Conservation (phyloP, 2,797 vertebrate genomes). For the Cyprinella venusta region DNA sequence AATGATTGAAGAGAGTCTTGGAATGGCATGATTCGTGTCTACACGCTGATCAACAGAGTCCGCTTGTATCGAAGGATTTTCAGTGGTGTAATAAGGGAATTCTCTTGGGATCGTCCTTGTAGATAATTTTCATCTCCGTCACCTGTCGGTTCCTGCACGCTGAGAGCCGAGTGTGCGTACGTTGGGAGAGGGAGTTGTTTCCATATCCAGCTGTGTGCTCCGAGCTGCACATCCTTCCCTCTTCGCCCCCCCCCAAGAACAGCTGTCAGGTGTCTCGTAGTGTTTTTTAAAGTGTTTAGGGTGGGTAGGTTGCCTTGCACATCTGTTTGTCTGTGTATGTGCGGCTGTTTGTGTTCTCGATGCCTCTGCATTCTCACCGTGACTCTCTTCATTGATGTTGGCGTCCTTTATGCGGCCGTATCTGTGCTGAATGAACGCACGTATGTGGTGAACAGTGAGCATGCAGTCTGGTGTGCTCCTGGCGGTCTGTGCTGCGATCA, state of each 20-base stretch:
- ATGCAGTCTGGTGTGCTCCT: conserved; percentile 54
- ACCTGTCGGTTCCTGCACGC: conserved; percentile 62
- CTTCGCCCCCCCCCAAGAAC: conserved; percentile 59
- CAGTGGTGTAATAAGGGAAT: conserved; percentile 56
- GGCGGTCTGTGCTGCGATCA: conserved; percentile 60
- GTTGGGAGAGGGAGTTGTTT: conserved; percentile 58
- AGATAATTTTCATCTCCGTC: conserved; percentile 66
- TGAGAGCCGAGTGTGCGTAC: conserved; percentile 43
- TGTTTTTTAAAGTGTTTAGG: conserved; percentile 69
- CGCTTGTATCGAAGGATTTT: conserved; percentile 52
- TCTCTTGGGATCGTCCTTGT: conserved; percentile 56
- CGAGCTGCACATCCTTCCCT: conserved; percentile 63
- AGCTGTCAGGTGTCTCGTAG: conserved; percentile 75
- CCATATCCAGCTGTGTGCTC: conserved; percentile 70
- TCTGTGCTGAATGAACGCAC: conserved; percentile 52
- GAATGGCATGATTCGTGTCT: neutral
- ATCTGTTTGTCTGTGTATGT: conserved; percentile 55
- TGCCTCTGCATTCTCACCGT: conserved; percentile 39
- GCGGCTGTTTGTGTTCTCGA: neutral
- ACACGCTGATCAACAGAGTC: conserved; percentile 29
- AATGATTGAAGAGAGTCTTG: neutral
- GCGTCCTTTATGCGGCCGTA: conserved; percentile 28
- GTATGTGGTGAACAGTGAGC: conserved; percentile 54
- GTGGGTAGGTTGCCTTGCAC: conserved; percentile 55
- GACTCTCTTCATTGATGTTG: conserved; percentile 45